Base-by-base conservation (phyloP, 2,797 vertebrate species). In the Cossypha caffra region DNA sequence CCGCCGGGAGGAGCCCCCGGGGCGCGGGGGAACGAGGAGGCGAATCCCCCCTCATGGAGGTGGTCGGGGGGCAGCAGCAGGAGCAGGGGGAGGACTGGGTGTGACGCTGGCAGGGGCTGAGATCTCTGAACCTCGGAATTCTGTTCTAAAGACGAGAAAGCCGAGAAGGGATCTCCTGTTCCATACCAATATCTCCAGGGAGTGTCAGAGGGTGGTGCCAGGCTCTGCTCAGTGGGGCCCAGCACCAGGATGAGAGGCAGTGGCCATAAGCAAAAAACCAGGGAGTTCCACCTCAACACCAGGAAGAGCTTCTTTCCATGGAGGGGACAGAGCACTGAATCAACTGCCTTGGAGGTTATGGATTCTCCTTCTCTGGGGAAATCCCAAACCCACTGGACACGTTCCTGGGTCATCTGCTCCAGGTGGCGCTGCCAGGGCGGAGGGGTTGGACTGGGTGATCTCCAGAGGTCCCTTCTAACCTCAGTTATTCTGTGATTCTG, bases 131-230 rank as follows among this genome's bases (percentile, higher is more conserved):
- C 5, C 4, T 11, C 24, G 5, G 7, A n/a, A 19, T 52, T 31
- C 13, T 29, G 3, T 43, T 37, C 5, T 26, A 8, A 40, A 31
- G 68, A 19, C 7, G 31, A 23, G 47, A 16, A 7, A 16, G 31
- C 2, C 2, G 62, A n/a, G 23, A 16, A 10, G 15, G 31, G 42
- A 10, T 42, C 31, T 62, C 19, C 2, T 17, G 4, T 5, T 15
- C 13, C 35, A 0, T 13, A 24, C 5, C 13, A 1, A 0, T 24
- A 11, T 42, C 7, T 57, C 21, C 29, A 6, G 1, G 12, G 20
- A 23, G 15, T 40, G 76, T 28, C 40, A 37, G 33, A 26, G 31
- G 17, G 13, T 59, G 47, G 21, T 16, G 76, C 10, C 47, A 9
- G 33, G 17, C 43, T 51, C 31, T 62, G 29, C 29, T 62, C 40